phyloP scores from a whole-genome alignment of 2,797 vertebrate genomes.

The Melanotaenia maccullochi region DNA sequence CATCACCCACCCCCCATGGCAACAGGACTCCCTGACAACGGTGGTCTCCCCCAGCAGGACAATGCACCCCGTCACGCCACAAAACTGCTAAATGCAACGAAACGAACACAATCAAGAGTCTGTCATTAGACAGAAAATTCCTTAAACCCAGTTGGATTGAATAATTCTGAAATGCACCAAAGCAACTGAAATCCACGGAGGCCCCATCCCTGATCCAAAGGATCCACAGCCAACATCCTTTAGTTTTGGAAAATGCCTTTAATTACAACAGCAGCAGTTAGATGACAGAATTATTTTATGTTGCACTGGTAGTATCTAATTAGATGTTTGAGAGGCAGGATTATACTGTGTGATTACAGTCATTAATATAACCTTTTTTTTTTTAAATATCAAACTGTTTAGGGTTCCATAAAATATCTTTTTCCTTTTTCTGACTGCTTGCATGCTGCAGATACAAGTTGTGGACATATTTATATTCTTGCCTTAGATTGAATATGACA shows the following conservation, averaged over 20 bases:
- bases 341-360: neutral
- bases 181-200: neutral
- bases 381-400: neutral
- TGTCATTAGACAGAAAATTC: slow-evolving; percentile 6
- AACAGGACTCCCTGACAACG: neutral
- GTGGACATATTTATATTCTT: neutral
- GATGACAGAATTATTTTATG: neutral
- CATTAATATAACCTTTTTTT: neutral
- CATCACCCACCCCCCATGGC: neutral
- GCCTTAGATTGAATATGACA: neutral
- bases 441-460: neutral
- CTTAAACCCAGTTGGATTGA: neutral
- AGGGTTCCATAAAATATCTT: neutral
- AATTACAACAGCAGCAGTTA: neutral
- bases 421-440: neutral
- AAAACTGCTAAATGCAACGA: neutral
- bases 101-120: neutral
- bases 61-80: slow-evolving; percentile 14
- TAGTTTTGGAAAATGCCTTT: neutral
- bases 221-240: neutral
- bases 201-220: neutral
- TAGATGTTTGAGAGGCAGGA: neutral
- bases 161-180: neutral
- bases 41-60: slow-evolving; percentile 5
- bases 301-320: neutral